Conservation (phyloP, 2,113 vertebrate species). For the Odocoileus hemionus region DNA sequence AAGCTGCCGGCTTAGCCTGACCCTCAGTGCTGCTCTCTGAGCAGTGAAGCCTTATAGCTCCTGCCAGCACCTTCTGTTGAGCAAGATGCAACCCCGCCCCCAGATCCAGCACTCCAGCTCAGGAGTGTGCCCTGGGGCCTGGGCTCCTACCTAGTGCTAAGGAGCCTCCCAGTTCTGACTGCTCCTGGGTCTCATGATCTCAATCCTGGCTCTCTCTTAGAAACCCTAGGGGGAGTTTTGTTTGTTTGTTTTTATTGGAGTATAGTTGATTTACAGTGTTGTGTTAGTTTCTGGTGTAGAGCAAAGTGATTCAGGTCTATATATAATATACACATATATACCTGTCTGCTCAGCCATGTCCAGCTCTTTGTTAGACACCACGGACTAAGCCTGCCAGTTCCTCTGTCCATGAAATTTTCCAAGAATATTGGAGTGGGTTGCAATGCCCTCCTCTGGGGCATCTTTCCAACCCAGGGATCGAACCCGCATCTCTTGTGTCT, state of each 20-base stretch:
- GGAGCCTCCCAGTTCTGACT: neutral
- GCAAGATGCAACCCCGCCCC: too few species aligned
- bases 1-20: neutral
- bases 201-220: neutral
- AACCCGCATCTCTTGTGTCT: neutral
- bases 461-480: neutral
- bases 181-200: neutral
- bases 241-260: neutral
- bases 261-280: neutral
- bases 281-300: neutral
- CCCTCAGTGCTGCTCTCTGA: neutral
- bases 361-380: neutral
- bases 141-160: accelerated
- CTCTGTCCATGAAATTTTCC: neutral
- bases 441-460: neutral
- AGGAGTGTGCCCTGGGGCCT: accelerated
- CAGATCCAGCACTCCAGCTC: neutral
- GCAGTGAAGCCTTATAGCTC: neutral
- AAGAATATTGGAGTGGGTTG: neutral
- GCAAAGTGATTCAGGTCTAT: neutral
- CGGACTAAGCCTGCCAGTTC: neutral
- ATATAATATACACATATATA: neutral
- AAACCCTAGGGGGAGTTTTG: neutral
- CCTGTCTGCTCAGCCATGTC: neutral
- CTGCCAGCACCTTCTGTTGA: neutral